Conservation (phyloP, 2,797 vertebrate species). For the Miichthys miiuy region DNA sequence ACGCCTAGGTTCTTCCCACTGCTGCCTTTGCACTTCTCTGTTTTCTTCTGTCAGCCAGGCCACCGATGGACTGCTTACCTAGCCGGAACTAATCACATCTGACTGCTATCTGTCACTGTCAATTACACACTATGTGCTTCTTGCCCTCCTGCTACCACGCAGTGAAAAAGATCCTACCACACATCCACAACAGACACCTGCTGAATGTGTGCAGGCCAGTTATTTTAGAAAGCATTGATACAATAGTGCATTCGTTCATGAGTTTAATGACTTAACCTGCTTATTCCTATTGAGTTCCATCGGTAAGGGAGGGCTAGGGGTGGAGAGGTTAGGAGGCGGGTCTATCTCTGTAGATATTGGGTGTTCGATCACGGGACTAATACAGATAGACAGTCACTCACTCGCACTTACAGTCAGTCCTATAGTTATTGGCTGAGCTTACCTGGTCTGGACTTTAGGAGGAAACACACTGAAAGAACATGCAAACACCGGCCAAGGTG, state of each 20-base stretch:
- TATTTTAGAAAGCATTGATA: constrained; percentile 8
- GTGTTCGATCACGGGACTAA: constrained; percentile 31
- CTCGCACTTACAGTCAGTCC: constrained; percentile 37
- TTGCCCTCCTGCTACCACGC: constrained; percentile 53
- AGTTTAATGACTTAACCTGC: constrained; percentile 18
- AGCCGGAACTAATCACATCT: constrained; percentile 80
- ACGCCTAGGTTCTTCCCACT: constrained; percentile 19
- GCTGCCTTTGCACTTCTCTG: constrained; percentile 62
- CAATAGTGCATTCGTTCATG: constrained; percentile 3
- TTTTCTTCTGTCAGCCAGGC: constrained; percentile 58
- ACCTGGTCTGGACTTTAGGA: constrained; percentile 16
- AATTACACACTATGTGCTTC: constrained; percentile 74
- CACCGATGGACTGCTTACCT: constrained; percentile 70
- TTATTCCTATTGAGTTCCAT: constrained; percentile 29
- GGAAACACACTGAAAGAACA: constrained; percentile 23
- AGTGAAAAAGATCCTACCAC: constrained; percentile 51
- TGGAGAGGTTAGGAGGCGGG: background rate
- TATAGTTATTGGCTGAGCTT: constrained; percentile 27
- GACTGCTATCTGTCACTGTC: constrained; percentile 83
- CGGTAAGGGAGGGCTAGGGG: background rate
- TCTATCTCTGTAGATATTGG: constrained; percentile 14
- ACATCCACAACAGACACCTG: constrained; percentile 47
- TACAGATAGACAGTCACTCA: constrained; percentile 49
- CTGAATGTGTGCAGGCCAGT: constrained; percentile 29
- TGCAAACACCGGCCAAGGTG: constrained; percentile 18